phyloP scores from a whole-genome alignment of 2,888 invertebrate genomes.

The Beris chalybata region DNA sequence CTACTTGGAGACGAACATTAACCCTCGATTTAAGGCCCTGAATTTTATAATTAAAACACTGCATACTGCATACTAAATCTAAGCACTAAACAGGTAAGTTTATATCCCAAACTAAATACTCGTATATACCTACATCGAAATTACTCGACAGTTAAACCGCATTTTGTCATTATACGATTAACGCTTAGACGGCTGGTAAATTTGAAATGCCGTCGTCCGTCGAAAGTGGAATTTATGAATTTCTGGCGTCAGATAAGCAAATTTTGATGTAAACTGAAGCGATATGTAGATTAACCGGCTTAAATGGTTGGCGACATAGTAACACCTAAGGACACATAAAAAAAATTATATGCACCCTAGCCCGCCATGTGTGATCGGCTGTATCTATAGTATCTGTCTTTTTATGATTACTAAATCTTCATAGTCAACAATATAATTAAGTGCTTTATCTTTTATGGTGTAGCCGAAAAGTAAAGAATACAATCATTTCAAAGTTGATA shows the following conservation, averaged over 20 bases:
- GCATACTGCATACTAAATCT: no score
- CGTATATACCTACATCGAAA: neutral
- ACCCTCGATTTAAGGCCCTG: constrained; percentile 14
- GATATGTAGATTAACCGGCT: constrained; percentile 20
- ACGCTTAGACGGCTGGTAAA: neutral
- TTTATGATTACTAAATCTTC: no score
- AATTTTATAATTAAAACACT: neutral
- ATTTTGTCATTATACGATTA: constrained; percentile 17
- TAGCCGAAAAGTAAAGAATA: no score
- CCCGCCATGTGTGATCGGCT: no score
- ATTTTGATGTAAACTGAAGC: constrained; percentile 13
- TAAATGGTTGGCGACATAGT: constrained; percentile 5
- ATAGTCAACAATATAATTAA: no score
- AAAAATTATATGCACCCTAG: no score
- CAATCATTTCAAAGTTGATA: no score
- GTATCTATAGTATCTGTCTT: no score
- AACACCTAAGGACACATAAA: no score
- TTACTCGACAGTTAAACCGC: constrained; percentile 1
- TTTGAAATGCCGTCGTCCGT: constrained; percentile 1
- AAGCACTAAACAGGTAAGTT: no score
- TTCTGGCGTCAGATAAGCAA: constrained; percentile 25
- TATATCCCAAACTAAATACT: neutral
- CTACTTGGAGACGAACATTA: constrained; percentile 16
- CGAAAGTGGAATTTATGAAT: constrained; percentile 21
- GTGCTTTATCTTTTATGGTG: no score